Evolutionary conservation across 2,888 invertebrate genomes (phyloP), one percentile per base, ranked within the genome.

Genomic region (Dryobota labecula): DNA sequence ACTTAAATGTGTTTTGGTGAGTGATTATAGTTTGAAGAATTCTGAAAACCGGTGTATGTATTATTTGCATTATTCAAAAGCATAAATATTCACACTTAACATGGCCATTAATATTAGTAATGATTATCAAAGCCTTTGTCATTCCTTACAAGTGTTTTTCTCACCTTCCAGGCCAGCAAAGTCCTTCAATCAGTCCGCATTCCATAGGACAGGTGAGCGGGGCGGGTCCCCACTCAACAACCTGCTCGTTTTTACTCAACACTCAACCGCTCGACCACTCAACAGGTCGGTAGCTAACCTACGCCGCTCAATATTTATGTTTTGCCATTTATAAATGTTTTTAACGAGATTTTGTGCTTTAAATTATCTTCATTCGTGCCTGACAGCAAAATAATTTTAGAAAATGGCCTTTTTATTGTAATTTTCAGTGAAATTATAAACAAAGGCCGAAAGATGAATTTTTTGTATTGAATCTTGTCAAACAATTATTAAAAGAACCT

Each of bases 111-210:
- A 33, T 33, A 33, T 33, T 33, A 33, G 33, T 33, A 33, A 33
- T 2, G 33, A 6, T 33, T 33, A 33, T 33, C 5, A 33, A 33
- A 33, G 33, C 33, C 33, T 6, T 6, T 6, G 5, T 33, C 33
- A 3, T 3, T 33, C 2, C 33, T 33, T 33, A 33, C 30, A 51
- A 20, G 1, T 47, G 6, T 27, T 18, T 33, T 24, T 70, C 86
- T 87, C 89, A 81, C 82, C 61, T 97, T 97, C 2, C 96, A 98
- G 98, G 97, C 97, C 89, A 98, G 98, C 93, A 98, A 98, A 96
- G 97, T 98, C 67, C 96, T 98, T 53, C 96, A 97, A 84, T 98
- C 98, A 33, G 96, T 97, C 72, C 96, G 98, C 83, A 97, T 98
- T 85, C 98, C 98, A 78, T 97, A 97, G 94, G 97, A 97, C 84